Conservation (phyloP, 35 echinoderm and acorn worm species). For the Apostichopus parvimensis region DNA sequence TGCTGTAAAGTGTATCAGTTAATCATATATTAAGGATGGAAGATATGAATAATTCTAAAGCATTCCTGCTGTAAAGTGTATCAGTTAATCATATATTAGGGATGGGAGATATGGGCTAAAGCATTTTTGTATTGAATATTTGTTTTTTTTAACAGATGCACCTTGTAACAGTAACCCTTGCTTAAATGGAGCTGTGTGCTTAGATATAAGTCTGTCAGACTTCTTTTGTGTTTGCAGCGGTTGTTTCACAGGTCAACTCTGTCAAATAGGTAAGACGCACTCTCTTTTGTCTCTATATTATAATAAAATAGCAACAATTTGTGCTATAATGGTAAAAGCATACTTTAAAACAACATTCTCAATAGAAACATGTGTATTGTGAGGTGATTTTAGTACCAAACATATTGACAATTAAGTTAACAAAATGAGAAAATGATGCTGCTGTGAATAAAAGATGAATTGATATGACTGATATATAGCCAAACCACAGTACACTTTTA, state of each 20-base stretch:
- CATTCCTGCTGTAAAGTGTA: too few relatives aligned
- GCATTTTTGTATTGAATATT: background rate
- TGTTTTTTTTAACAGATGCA: conserved; percentile 15
- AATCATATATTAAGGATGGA: background rate
- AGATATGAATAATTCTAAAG: too few relatives aligned
- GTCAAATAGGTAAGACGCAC: conserved; percentile 47
- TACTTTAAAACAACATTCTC: background rate
- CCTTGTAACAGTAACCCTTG: background rate
- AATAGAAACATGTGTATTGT: background rate
- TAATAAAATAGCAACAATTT: too few relatives aligned
- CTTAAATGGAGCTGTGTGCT: conserved; percentile 27
- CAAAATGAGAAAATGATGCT: too few relatives aligned
- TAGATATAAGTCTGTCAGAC: conserved; percentile 20
- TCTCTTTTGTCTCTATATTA: background rate
- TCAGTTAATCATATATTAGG: background rate
- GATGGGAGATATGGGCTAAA: too few relatives aligned
- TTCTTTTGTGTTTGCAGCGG: conserved; percentile 53
- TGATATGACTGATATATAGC: too few relatives aligned
- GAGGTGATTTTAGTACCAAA: background rate
- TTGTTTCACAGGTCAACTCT: conserved; percentile 42
- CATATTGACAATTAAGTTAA: too few relatives aligned
- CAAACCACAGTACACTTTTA: too few relatives aligned
- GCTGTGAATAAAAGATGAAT: too few relatives aligned
- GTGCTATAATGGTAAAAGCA: too few relatives aligned
- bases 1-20: too few relatives aligned